Conservation (phyloP, 2,797 vertebrate species). For the Tadarida brasiliensis region DNA sequence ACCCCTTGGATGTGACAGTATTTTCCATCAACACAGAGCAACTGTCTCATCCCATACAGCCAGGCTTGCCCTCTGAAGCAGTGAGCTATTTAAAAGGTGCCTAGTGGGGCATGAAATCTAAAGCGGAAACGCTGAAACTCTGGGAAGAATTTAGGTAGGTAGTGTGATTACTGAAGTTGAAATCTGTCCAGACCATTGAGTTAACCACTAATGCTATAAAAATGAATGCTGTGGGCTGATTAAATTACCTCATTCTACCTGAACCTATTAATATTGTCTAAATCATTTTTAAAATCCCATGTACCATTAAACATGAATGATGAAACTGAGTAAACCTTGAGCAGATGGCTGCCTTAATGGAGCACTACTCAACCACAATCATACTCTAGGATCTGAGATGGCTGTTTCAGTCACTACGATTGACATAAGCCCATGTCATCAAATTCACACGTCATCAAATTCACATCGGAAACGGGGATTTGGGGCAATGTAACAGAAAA, state of each 20-base stretch:
- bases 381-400: slow-evolving; percentile 13
- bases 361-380: slow-evolving; percentile 37
- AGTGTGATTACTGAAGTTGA: slow-evolving; percentile 57
- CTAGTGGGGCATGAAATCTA: slow-evolving; percentile 52
- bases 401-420: slow-evolving; percentile 58
- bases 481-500: slow-evolving; percentile 65
- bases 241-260: slow-evolving; percentile 66
- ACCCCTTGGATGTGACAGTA: neutral
- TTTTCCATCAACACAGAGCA: slow-evolving; percentile 43
- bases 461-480: slow-evolving; percentile 24
- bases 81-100: slow-evolving; percentile 17
- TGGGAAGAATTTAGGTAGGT: slow-evolving; percentile 59
- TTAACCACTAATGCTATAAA: slow-evolving; percentile 60
- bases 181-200: slow-evolving; percentile 65
- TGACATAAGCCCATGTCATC: slow-evolving; percentile 35
- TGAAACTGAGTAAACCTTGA: slow-evolving; percentile 63
- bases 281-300: slow-evolving; percentile 35
- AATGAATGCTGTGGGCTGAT: slow-evolving; percentile 45
- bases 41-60: neutral
- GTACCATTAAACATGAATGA: slow-evolving; percentile 65
- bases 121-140: slow-evolving; percentile 48
- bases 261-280: slow-evolving; percentile 69
- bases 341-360: slow-evolving; percentile 57
- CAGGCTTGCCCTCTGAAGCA: slow-evolving; percentile 15
- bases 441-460: slow-evolving; percentile 62